Conservation (phyloP, 2,888 invertebrate species). For the Oscheius onirici region DNA sequence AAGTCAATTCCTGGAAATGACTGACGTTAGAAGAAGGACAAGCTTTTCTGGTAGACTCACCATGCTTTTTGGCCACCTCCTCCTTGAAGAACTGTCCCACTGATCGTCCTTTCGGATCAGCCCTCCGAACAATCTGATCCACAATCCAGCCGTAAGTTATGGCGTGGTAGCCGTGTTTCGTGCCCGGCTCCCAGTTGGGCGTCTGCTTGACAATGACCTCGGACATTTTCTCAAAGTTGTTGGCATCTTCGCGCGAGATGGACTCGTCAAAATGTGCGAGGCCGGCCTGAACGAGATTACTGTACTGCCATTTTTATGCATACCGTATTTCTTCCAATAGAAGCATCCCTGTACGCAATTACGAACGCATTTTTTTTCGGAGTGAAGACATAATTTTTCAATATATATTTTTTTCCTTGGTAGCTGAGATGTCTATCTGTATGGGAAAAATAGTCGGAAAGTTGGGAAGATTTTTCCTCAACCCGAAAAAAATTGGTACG, state of each 20-base stretch:
- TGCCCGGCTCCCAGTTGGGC: constrained; percentile 68
- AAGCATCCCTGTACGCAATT: too few species aligned
- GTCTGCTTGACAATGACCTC: constrained; percentile 70
- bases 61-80: constrained; percentile 63
- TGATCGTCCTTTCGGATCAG: constrained; percentile 70
- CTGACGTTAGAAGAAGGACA: too few species aligned
- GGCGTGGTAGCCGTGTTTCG: constrained; percentile 71
- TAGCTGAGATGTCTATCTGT: too few species aligned
- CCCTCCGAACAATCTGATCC: constrained; percentile 72
- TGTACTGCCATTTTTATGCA: too few species aligned
- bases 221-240: constrained; percentile 71
- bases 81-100: constrained; percentile 72
- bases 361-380: too few species aligned
- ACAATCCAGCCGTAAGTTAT: constrained; percentile 73
- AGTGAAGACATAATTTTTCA: neutral
- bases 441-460: too few species aligned
- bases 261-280: constrained; percentile 72
- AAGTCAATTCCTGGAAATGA: constrained; percentile 71
- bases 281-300: constrained; percentile 66
- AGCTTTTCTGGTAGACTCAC: too few species aligned
- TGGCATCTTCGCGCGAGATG: constrained; percentile 69
- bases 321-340: too few species aligned
- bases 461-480: too few species aligned
- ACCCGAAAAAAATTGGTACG: too few species aligned
- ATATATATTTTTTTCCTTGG: too few species aligned